phyloP scores from a whole-genome alignment of 2,113 vertebrate genomes.

The Myiagra hebetior region DNA sequence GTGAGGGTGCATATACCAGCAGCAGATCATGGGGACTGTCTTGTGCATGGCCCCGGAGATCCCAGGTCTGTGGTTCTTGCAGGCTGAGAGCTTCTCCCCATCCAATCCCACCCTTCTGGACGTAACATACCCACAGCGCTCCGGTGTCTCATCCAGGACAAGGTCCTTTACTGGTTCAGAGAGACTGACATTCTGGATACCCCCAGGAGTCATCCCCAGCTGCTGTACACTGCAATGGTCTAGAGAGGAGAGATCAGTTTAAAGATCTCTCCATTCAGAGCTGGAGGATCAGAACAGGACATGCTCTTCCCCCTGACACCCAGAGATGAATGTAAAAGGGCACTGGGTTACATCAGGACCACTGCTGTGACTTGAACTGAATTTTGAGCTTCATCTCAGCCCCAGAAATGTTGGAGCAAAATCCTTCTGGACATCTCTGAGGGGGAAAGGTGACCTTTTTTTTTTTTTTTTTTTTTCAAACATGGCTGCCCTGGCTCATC shows the following conservation, averaged over 20 bases:
- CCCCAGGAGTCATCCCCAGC: neutral
- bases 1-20: neutral
- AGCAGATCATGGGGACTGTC: neutral
- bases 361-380: neutral
- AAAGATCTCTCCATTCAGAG: neutral
- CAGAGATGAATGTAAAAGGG: neutral
- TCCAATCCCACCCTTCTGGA: neutral
- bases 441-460: neutral
- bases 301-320: neutral
- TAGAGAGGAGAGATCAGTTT: neutral
- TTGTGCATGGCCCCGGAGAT: neutral
- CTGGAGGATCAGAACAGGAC: neutral
- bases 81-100: neutral
- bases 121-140: accelerated
- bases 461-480: neutral
- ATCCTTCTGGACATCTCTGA: neutral
- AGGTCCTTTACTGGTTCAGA: neutral
- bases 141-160: neutral
- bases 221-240: neutral
- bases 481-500: neutral
- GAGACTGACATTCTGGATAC: neutral
- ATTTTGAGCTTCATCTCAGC: neutral
- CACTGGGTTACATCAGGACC: neutral
- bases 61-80: neutral
- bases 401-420: neutral